A percentile compares a stretch with the other conserved stretches of the same genome.
Conservation (phyloP, 37 sponge, comb jelly and placozoan genomes). For the Diacarnus erythraeanus region DNA sequence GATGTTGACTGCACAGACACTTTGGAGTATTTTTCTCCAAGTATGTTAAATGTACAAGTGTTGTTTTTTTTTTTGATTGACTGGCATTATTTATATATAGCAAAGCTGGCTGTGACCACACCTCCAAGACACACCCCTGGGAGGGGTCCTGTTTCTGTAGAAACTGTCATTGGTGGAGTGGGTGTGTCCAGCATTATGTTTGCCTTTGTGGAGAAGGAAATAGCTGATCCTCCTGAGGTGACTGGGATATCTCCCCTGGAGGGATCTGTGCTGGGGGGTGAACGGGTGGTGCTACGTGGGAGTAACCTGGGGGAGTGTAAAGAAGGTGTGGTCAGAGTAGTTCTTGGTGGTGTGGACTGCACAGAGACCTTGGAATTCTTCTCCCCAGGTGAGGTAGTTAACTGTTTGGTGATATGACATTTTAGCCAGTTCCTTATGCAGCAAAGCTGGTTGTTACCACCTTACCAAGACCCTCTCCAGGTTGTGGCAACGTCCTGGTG, state of each 20-base stretch:
- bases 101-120: slow-evolving; percentile 72
- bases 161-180: slow-evolving; percentile 75
- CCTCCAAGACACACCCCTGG: slow-evolving; percentile 48
- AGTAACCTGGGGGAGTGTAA: slow-evolving; percentile 64
- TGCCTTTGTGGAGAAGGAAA: slow-evolving; percentile 34
- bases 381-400: slow-evolving; percentile 53
- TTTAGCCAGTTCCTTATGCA: not conserved
- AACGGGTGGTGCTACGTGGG: slow-evolving; percentile 76
- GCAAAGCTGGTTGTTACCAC: slow-evolving; percentile 75
- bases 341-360: slow-evolving; percentile 84
- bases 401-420: not conserved
- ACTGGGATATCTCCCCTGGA: slow-evolving; percentile 75
- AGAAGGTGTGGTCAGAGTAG: slow-evolving; percentile 68
- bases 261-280: slow-evolving; percentile 56
- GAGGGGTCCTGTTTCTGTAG: slow-evolving; percentile 78
- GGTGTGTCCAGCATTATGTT: slow-evolving; percentile 71
- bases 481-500: slow-evolving; percentile 75
- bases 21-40: slow-evolving; percentile 79
- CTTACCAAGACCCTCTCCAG: slow-evolving; percentile 29
- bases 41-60: slow-evolving; percentile 18
- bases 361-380: slow-evolving; percentile 74
- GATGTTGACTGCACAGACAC: slow-evolving; percentile 80
- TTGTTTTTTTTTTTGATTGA: too few species aligned
- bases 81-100: too few species aligned
- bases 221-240: slow-evolving; percentile 52